These are phyloP conservation scores for Novumbra hubbsi DNA, from an alignment of 2,797 vertebrate species.

Conservation along the genomic window DNA sequence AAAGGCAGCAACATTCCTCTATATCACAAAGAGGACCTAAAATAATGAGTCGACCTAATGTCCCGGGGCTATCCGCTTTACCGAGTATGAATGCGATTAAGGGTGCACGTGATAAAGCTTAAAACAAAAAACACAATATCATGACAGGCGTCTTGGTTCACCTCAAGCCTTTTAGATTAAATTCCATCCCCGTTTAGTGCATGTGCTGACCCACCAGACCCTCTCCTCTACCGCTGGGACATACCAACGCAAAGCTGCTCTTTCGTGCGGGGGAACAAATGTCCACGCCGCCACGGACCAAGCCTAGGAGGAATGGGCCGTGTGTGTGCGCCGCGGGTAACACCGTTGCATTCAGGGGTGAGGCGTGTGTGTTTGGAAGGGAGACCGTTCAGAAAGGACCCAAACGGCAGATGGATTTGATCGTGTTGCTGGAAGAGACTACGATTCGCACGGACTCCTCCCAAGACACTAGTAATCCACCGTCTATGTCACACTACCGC, in stretches of 20 bases:
- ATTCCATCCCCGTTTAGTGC: background rate
- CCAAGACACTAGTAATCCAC: background rate
- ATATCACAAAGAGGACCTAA: background rate
- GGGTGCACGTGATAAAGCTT: background rate
- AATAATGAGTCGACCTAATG: background rate
- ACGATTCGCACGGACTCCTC: background rate
- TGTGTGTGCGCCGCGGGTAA: slow-evolving; percentile 23
- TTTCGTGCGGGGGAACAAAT: background rate
- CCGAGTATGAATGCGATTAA: background rate
- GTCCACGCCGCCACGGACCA: too few relatives aligned
- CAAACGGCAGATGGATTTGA: slow-evolving; percentile 4
- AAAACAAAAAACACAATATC: background rate
- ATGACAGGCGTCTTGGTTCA: background rate
- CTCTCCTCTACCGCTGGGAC: background rate
- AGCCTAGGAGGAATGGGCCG: background rate
- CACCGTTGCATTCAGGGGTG: background rate
- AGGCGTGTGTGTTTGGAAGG: background rate
- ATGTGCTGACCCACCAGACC: background rate
- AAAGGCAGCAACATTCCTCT: background rate
- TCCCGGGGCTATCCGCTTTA: background rate
- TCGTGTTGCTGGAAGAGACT: slow-evolving; percentile 35
- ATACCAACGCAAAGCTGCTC: background rate
- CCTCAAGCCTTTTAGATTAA: background rate
- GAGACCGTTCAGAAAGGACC: background rate
- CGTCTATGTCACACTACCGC: background rate